Base-by-base conservation (phyloP, 2,113 vertebrate species). In the Cranoglanis bouderius region DNA sequence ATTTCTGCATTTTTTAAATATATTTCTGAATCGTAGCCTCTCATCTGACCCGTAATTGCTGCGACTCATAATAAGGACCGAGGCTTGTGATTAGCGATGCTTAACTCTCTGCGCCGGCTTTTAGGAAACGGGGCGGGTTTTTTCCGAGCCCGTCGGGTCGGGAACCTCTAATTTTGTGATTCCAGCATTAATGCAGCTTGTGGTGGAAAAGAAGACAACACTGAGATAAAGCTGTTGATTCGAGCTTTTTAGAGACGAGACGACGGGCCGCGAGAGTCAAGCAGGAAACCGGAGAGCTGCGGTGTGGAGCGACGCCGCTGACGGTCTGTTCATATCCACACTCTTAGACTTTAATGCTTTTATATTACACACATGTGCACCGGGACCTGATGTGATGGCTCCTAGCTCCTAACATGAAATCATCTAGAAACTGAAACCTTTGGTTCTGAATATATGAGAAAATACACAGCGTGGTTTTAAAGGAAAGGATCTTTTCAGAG, bases 31-130 rank as follows among this genome's bases (percentile, higher is more conserved):
- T 82, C 80, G 38, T 18, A 67, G 59, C 59, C 85, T 46, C 84
- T 82, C 51, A 46, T 80, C n/a, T 77, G 80, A 87, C 83, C 86
- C 7, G 26, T 72, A 72, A 87, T 80, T 89, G 88, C 83, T 80
- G 49, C 53, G 13, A 80, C 82, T 67, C n/a, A n/a, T 85, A 85
- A 85, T 84, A 65, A 85, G 55, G 70, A 78, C 75, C 26, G 10
- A 77, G 16, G 4, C 32, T 85, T 57, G 35, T 81, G 65, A 82
- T 72, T 55, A 81, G 84, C 6, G 43, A 29, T 43, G 43, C 49
- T 90, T 70, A 43, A 87, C 70, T 87, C 61, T 38, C 57, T 4
- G 86, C 65, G 63, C 49, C 19, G 70, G 78, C 84, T 88, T 88
- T 88, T 90, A 84, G 80, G 24, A 59, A 70, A 38, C 0, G 38